Evolutionary conservation across 2,888 invertebrate genomes (phyloP).

Genomic region (Tethea ocularis): DNA sequence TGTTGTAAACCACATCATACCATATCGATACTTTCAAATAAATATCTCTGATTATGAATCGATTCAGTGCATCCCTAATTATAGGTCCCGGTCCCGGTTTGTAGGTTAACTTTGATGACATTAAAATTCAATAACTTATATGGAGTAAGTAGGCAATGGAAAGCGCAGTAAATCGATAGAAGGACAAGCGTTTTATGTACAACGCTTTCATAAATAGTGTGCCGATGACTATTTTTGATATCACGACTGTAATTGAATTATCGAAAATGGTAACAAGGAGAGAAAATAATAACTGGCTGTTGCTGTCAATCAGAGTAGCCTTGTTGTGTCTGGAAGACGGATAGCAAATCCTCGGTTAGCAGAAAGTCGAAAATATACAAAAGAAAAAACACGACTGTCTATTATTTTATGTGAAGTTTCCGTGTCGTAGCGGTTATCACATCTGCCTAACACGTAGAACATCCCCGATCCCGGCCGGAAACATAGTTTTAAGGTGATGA

Average conservation of each 20-base stretch:
- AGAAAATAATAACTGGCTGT: no score
- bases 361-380: no score
- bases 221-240: constrained; percentile 31
- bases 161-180: constrained; percentile 52
- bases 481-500: no score
- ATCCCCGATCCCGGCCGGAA: no score
- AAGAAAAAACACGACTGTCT: no score
- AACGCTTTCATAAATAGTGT: constrained; percentile 51
- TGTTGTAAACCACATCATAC: no score
- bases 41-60: not conserved
- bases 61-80: not conserved
- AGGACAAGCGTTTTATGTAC: constrained; percentile 48
- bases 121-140: constrained; percentile 35
- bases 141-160: constrained; percentile 66
- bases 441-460: no score
- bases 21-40: constrained; percentile 13
- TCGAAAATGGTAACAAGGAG: not conserved
- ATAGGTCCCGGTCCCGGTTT: not conserved
- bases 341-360: no score
- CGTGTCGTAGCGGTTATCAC: no score
- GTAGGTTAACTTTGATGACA: not conserved
- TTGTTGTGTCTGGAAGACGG: no score
- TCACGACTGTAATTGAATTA: not conserved
- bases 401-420: no score
- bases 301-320: no score